Evolutionary conservation across 2,113 vertebrate genomes (phyloP), one percentile per base, ranked within the genome.

Genomic region (Raja brachyura): DNA sequence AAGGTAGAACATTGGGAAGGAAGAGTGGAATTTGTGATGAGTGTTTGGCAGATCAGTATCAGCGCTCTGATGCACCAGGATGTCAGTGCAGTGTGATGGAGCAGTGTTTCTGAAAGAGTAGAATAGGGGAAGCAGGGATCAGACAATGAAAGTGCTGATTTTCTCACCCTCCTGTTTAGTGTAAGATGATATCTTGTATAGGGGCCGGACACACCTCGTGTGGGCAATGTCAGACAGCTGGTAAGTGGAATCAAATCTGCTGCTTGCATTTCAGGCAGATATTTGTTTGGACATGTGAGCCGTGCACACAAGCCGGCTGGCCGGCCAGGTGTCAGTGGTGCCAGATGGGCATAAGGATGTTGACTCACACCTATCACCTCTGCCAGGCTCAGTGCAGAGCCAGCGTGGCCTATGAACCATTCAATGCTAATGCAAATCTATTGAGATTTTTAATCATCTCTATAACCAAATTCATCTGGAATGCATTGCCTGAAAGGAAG

Each of bases 141-240:
- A 66, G 28, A 88, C 83, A 88, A 88, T 86, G 83, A 63, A 33
- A 88, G 28, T 66, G 83, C 59, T 88, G 83, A 88, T 63, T 88
- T 88, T 33, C 14, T n/a, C 83, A 31, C n/a, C 20, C 59, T 31
- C 14, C 13, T 63, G n/a, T 16, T 31, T 14, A 16, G 13, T 18
- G 13, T 63, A 61, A 88, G 83, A 63, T 63, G 63, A 11, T 8
- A 88, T 66, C 83, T 31, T n/a, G 63, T 0, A 88, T 66, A 88
- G 83, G 83, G 83, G 59, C 28, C n/a, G 28, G 83, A n/a, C 83
- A 63, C n/a, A 66, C 83, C 83, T 31, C 61, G 2, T 88, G 83
- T 63, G 59, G 83, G 59, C 59, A 31, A 56, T n/a, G 28, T 63
- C 56, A 88, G 83, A 61, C 61, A 5, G 63, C 59, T 63, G 59